Evolutionary conservation across 2,888 invertebrate species (phyloP), one percentile per base, ranked within the genome.

Genomic region (Chymomyza procnemis): DNA sequence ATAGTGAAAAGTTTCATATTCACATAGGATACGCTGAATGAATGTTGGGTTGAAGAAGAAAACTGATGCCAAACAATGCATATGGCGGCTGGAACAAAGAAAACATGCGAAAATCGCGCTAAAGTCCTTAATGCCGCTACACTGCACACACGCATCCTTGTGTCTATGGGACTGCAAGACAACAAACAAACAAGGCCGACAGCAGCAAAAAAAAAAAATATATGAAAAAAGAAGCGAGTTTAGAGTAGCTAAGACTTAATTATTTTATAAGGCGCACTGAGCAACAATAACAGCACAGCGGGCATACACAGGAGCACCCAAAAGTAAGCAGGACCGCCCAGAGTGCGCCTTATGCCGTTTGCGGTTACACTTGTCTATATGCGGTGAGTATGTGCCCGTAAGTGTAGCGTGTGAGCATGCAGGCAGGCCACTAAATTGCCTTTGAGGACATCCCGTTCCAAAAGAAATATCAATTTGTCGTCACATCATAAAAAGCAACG

Each of bases 401-500:
- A 56, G 26, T 46, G 48, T 9, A 19, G 48, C 65, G 52, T 76
- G 69, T 26, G 18, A 57, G 8, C 47, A 46, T 46, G 34, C 34
- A 41, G 18, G 41, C 19, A 26, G 16, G 19, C 46, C 21, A 70
- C 82, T 84, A 85, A 88, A 84, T 84, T 84, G 88, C 82, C 88
- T 77, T 73, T 72, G 75, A 76, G 66, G 70, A 71, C 30, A 30
- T 55, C 69, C 60, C 73, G 59, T 57, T 58, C 68, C 67, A 76
- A 75, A 75, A 26, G 77, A 84, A 85, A 88, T 88, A 88, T 85
- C 88, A 89, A 88, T 83, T 89, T 88, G 86, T 86, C 85, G 85
- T 81, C 80, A 80, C 78, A 79, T 83, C 85, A 83, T 84, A 89
- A 88, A 87, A 88, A 87, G 80, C 78, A 82, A 67, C 72, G 76